phyloP scores from a whole-genome alignment of 2,797 vertebrate species.

The Esox masquinongy region DNA sequence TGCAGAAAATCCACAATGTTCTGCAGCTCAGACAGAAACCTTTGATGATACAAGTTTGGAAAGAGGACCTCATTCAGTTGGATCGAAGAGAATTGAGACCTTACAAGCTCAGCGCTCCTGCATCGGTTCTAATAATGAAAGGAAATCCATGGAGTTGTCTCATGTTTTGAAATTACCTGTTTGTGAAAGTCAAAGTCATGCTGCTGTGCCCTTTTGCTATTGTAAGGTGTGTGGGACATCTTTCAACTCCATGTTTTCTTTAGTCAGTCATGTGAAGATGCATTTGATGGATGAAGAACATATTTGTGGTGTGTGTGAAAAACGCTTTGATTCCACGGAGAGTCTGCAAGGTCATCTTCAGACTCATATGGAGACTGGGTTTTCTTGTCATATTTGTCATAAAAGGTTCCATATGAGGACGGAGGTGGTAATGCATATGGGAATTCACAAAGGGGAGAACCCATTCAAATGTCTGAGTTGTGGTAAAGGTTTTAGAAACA shows the following conservation, averaged over 20 bases:
- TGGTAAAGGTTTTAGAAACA: neutral
- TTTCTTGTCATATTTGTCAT: neutral
- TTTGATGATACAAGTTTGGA: neutral
- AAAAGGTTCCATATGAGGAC: neutral
- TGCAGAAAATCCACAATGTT: neutral
- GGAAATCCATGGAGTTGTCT: neutral
- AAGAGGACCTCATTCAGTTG: neutral
- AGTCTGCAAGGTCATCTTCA: neutral
- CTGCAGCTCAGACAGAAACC: neutral
- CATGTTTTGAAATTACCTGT: neutral
- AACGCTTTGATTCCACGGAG: neutral
- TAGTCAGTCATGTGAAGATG: neutral
- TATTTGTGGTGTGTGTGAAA: slow-evolving; percentile 1
- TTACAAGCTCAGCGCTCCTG: neutral
- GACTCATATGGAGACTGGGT: neutral
- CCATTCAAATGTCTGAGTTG: neutral
- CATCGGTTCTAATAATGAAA: neutral
- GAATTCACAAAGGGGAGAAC: neutral
- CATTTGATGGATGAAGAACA: neutral
- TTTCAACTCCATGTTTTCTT: neutral
- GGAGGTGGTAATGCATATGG: neutral
- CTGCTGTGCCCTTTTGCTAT: neutral
- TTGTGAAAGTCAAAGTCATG: neutral
- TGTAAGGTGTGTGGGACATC: neutral
- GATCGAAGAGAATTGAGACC: neutral